phyloP scores from a whole-genome alignment of 2,888 invertebrate species.

The Oscheius sp. region DNA sequence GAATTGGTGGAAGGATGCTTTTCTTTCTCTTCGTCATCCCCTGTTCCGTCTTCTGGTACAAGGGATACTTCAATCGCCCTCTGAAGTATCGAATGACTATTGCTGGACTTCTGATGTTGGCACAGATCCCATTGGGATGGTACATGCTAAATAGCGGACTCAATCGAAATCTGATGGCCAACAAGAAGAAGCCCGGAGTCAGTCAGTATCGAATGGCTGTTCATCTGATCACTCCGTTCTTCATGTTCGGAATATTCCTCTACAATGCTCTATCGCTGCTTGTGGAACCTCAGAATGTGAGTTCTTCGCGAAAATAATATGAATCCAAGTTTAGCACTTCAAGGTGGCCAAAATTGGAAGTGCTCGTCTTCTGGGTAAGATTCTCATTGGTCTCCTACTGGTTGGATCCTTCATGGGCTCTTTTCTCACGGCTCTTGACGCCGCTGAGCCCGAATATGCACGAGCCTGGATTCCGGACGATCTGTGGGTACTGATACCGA shows the following conservation, averaged over 20 bases:
- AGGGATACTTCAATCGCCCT: not conserved
- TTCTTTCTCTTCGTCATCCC: not conserved
- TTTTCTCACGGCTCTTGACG: not conserved
- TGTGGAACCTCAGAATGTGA: not conserved
- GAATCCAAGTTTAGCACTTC: not conserved
- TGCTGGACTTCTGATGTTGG: not conserved
- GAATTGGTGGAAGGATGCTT: slow-evolving; percentile 7
- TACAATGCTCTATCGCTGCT: not conserved
- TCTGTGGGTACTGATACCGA: not conserved
- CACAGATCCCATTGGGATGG: slow-evolving; percentile 11
- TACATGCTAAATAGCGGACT: not conserved
- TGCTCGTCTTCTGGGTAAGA: slow-evolving; percentile 1
- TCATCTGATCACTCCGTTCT: slow-evolving; percentile 2
- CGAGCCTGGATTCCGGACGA: slow-evolving; percentile 6
- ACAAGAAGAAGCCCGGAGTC: slow-evolving; percentile 12
- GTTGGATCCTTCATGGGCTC: slow-evolving; percentile 11
- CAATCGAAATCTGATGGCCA: slow-evolving; percentile 4
- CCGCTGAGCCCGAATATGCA: slow-evolving; percentile 9
- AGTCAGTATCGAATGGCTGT: slow-evolving; percentile 10
- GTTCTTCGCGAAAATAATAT: not conserved
- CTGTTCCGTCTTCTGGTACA: slow-evolving; percentile 1
- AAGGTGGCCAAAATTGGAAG: slow-evolving; percentile 4
- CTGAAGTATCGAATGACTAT: not conserved
- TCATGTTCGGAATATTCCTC: slow-evolving; percentile 2
- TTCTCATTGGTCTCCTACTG: not conserved